These are phyloP conservation scores for Eurytoma adleriae DNA, from an alignment of 2,888 invertebrate species.

Conservation along the genomic window DNA sequence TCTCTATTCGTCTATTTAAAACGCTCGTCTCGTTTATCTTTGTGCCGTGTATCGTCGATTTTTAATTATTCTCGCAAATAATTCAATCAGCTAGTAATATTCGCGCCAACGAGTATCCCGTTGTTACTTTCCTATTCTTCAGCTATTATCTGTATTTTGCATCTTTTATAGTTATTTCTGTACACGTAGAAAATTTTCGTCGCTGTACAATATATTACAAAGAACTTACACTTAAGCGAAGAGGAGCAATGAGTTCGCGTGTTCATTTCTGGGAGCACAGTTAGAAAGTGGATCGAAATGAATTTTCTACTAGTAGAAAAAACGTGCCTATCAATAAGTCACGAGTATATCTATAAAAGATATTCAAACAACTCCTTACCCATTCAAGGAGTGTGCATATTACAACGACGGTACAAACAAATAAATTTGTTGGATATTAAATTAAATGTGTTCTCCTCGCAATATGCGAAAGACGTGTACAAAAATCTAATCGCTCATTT, in stretches of 20 bases:
- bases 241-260: constrained; percentile 30
- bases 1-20: too few species aligned
- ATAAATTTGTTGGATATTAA: too few species aligned
- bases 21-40: constrained; percentile 17
- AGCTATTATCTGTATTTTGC: constrained; percentile 43
- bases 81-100: constrained; percentile 34
- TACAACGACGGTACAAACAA: too few species aligned
- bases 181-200: constrained; percentile 55
- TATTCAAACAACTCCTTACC: too few species aligned
- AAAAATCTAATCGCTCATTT: constrained; percentile 20
- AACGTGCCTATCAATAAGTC: too few species aligned
- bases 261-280: constrained; percentile 14
- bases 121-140: constrained; percentile 46
- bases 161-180: constrained; percentile 53
- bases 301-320: not conserved
- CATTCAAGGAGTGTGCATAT: too few species aligned
- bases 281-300: constrained; percentile 26
- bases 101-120: constrained; percentile 25
- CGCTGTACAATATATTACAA: constrained; percentile 57
- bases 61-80: constrained; percentile 43
- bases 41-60: constrained; percentile 49
- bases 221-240: constrained; percentile 38
- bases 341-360: too few species aligned
- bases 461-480: not conserved
- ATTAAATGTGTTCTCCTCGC: too few species aligned